Evolutionary conservation across 2,888 invertebrate genomes (phyloP), one percentile per base, ranked within the genome.

Genomic region (Bombyx huttoni): DNA sequence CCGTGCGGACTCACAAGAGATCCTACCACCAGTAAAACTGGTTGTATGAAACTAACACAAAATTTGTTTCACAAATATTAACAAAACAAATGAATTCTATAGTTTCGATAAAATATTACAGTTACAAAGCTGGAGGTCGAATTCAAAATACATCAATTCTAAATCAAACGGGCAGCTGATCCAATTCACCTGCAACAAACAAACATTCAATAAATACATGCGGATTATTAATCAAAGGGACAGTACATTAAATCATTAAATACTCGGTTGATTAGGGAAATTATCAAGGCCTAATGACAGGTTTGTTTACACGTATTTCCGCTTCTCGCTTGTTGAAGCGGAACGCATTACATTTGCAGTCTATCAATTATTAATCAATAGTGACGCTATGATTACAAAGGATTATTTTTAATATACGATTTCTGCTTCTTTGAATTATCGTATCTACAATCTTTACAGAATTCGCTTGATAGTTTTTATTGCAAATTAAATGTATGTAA

Each of bases 251-350:
- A 24, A 24, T 24, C 48, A 52, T 56, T 60, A 24, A 24, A 24
- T 24, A 24, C 24, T 24, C 24, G 3, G 58, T 63, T 51, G 57
- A 62, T 58, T 70, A 68, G 62, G 58, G 61, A 61, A 68, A 68
- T 68, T 73, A 78, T 79, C 75, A 75, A 75, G 61, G 60, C 69
- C 65, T 64, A 68, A 68, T 68, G 73, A 68, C 59, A 63, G 62
- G 65, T 69, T 69, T 72, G 73, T 73, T 75, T 76, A 60, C 65
- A 58, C 60, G 51, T 57, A 64, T 68, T 72, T 72, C 74, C 75
- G 66, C 53, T 64, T 50, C 52, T 56, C 53, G 60, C 58, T 65
- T 60, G 62, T 61, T 67, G 64, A 65, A 62, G 58, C 56, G 56
- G 58, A 62, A 64, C 59, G 40, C 5, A 6, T 63, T 49, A 60